Base-by-base conservation (phyloP, 2,797 vertebrate species). In the Halcyon badia region DNA sequence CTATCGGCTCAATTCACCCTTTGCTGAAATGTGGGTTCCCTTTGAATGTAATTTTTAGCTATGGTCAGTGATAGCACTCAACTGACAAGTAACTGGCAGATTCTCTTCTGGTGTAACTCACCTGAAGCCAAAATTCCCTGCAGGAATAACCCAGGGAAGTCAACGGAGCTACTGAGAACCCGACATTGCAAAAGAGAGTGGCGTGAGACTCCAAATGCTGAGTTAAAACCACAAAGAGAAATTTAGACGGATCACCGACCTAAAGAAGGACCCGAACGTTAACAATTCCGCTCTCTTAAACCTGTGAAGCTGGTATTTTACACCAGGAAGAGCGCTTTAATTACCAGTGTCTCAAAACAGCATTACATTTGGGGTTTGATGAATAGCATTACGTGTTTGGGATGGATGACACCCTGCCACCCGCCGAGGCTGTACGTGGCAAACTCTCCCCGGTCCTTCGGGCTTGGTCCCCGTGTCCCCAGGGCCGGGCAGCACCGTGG, bases 371-470 rank as follows among this genome's bases (percentile, higher is more conserved):
- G 2, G 12, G 0, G 4, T 15, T 1, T 14, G 48, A 8, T 1
- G 31, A 14, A 0, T 0, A 7, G 25, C 10, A 5, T 2, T 2
- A 1, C 0, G 2, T 5, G 2, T 3, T 17, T 18, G 20, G 20
- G 17, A 6, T 0, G 37, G 18, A 13, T 4, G 4, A 7, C 0
- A 51, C 19, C 25, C 30, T 11, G 13, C 25, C 28, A 48, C 46
- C 21, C 46, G 21, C 15, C 26, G 15, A 11, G 52, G 58, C 52
- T 5, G 25, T 5, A 2, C 10, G 4, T 6, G 5, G 5, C 37
- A 10, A 33, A 5, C 5, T 14, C 8, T 37, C 33, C 4, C 20
- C 4, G 1, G 1, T 5, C 11, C 31, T 5, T 8, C 2, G 2
- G 10, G 11, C 25, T 4, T 11, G 26, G 25, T 41, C 30, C 2